Evolutionary conservation across 2,888 invertebrate species (phyloP), one percentile per base, ranked within the genome.

Genomic region (Elmis aenea): DNA sequence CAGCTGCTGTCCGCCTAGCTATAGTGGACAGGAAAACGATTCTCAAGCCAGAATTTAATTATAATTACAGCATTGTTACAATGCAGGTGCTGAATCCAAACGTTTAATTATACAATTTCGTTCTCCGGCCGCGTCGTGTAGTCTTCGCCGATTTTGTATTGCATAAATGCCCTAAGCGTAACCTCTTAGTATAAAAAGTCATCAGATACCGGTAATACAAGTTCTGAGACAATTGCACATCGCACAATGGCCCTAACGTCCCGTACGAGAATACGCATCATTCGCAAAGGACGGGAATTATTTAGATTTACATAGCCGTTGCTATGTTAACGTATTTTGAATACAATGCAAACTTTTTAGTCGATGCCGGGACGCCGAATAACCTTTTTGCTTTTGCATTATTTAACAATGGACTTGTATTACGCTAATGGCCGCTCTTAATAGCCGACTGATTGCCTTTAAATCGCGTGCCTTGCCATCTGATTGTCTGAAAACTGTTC

Each of bases 281-380:
- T 49, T 49, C 46, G 49, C 49, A 46, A 37, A 42, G 24, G 25
- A 28, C 18, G 27, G 28, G 32, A 35, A 28, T 28, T 24, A 33
- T 39, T 36, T 31, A 30, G 42, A 43, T 46, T 44, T 44, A 44
- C 44, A 46, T 42, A 45, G 40, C 48, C 42, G 48, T 45, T 45
- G 44, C 39, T 45, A 45, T 42, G 46, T 36, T 49, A 49, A 49
- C 49, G 49, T 45, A 46, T 49, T 49, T 46, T 33, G 40, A 46
- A 36, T 35, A 46, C 45, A 49, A 49, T 46, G 46, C 49, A 34
- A 49, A 49, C 45, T 46, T 46, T 46, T 44, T 42, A 36, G 36
- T 26, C 35, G 36, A 37, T 37, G 37, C 33, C 29, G 12, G 18
- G 11, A 10, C 14, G 21, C 16, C 12, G 13, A 12, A 32, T 12